These are phyloP conservation scores for Zosterops borbonicus DNA, from an alignment of 2,113 vertebrate species.

Conservation along the genomic window DNA sequence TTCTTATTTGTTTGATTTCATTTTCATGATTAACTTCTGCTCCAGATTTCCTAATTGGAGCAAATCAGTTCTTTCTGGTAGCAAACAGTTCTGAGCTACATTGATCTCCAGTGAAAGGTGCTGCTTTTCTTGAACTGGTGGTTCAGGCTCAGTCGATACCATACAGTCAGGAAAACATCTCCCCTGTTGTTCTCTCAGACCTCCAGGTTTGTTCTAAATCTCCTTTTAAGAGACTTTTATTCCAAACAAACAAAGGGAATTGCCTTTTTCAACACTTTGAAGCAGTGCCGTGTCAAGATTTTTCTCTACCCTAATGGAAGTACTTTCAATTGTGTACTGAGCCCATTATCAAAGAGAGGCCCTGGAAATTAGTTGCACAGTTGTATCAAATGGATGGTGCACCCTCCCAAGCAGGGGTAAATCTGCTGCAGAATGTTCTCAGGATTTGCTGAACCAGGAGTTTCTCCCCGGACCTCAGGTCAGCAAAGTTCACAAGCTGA, in stretches of 20 bases:
- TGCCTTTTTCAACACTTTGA: neutral
- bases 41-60: neutral
- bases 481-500: neutral
- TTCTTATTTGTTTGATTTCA: neutral
- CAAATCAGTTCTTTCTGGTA: neutral
- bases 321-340: neutral
- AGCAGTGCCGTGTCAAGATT: neutral
- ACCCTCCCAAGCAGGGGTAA: neutral
- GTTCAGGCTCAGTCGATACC: neutral
- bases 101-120: neutral
- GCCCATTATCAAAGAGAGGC: neutral
- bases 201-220: neutral
- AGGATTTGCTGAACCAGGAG: neutral
- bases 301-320: neutral
- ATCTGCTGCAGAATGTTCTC: neutral
- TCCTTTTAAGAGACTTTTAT: neutral
- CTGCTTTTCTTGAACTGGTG: neutral
- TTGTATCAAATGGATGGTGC: neutral
- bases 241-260: neutral
- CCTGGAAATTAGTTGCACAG: neutral
- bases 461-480: neutral
- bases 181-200: neutral
- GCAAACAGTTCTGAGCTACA: neutral
- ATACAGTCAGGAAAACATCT: neutral
- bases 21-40: neutral